Percentiles rank a stretch among this genome's conserved stretches.
Evolutionary conservation across 1,140 invertebrate genomes (phyloP).

Genomic region (Saccostrea glomerata): DNA sequence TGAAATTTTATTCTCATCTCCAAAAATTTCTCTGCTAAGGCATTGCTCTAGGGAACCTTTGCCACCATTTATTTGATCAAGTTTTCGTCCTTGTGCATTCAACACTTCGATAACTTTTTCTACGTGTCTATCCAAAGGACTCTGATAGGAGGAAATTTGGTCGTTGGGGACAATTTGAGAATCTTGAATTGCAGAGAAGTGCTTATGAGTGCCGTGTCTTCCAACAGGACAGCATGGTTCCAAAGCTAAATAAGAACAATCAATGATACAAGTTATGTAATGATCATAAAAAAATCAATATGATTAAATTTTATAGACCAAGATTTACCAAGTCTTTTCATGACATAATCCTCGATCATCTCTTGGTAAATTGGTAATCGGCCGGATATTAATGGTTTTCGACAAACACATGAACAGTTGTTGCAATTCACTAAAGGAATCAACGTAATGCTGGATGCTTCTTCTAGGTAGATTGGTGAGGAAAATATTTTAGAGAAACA

Average conservation of each 20-base stretch:
- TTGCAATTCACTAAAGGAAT: not conserved
- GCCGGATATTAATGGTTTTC: not conserved
- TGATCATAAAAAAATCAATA: not conserved
- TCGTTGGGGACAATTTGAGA: not conserved
- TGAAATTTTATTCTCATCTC: not conserved
- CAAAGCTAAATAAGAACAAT: not conserved
- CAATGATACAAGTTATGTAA: not conserved
- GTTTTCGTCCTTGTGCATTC: not conserved
- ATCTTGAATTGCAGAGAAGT: not conserved
- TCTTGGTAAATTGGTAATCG: not conserved
- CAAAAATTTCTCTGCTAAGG: slow-evolving; percentile 23
- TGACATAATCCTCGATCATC: not conserved
- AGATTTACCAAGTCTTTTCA: not conserved
- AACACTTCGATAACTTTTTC: not conserved
- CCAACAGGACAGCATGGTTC: not conserved
- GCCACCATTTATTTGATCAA: not conserved
- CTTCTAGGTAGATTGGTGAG: not conserved
- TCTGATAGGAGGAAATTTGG: not conserved
- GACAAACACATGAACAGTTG: not conserved
- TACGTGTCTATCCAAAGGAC: not conserved
- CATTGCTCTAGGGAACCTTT: not conserved
- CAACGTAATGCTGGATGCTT: no score
- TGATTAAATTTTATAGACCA: not conserved
- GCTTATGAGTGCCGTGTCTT: not conserved
- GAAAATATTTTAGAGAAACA: not conserved